Conservation (phyloP, 2,113 vertebrate species). For the Marcusenius ussheri region DNA sequence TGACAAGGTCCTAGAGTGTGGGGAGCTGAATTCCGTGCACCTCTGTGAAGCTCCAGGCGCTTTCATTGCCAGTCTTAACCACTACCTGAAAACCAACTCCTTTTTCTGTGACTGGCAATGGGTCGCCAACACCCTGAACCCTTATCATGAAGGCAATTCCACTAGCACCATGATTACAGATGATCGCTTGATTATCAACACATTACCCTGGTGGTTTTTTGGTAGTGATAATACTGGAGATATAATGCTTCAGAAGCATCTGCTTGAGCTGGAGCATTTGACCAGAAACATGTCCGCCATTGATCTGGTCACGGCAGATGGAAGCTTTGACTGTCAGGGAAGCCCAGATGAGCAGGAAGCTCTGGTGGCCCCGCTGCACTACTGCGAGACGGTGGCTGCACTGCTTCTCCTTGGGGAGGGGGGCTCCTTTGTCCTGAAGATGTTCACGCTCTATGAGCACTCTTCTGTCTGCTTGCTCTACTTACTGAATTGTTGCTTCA, state of each 20-base stretch:
- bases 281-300: constrained; percentile 62
- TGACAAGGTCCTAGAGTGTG: constrained; percentile 55
- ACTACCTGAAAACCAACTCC: constrained; percentile 73
- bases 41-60: constrained; percentile 91
- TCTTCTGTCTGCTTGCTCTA: constrained; percentile 83
- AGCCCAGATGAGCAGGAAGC: constrained; percentile 91
- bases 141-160: constrained; percentile 83
- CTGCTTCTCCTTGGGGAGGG: constrained; percentile 69
- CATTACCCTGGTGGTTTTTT: constrained; percentile 83
- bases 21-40: constrained; percentile 79
- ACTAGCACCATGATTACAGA: constrained; percentile 75
- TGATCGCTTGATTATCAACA: constrained; percentile 87
- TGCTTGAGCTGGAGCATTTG: constrained; percentile 73
- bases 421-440: constrained; percentile 89
- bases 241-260: constrained; percentile 74
- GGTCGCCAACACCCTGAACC: constrained; percentile 85
- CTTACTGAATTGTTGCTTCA: constrained; percentile 81
- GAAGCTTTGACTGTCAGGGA: constrained; percentile 94
- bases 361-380: constrained; percentile 79
- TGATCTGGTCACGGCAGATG: constrained; percentile 88
- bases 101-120: constrained; percentile 80
- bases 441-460: constrained; percentile 93
- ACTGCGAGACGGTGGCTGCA: constrained; percentile 79
- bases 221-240: constrained; percentile 88
- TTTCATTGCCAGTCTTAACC: constrained; percentile 85